These are phyloP conservation scores for Zaprionus bogoriensis DNA, from an alignment of 2,888 invertebrate genomes.

Conservation along the genomic window DNA sequence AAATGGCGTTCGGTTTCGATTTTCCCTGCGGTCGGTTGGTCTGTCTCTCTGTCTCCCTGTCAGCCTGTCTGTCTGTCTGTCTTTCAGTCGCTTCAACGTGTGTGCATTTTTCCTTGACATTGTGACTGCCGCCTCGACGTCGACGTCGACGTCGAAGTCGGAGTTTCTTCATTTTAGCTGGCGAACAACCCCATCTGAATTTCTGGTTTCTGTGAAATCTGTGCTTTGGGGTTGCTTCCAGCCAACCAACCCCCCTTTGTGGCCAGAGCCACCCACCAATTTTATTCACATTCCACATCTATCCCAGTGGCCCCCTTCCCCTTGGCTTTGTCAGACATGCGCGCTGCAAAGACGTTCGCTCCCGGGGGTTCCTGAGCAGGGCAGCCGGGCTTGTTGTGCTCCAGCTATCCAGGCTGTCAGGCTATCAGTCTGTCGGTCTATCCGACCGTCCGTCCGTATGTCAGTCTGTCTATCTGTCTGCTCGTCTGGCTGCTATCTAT, in stretches of 20 bases:
- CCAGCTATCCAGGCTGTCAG: slow-evolving; percentile 28
- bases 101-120: slow-evolving; percentile 67
- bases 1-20: slow-evolving; percentile 67
- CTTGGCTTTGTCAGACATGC: slow-evolving; percentile 60
- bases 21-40: slow-evolving; percentile 15
- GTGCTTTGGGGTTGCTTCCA: slow-evolving; percentile 72
- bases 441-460: slow-evolving; percentile 7
- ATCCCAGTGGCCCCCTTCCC: slow-evolving; percentile 23
- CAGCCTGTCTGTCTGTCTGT: background rate
- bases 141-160: slow-evolving; percentile 20
- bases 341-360: slow-evolving; percentile 54
- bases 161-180: slow-evolving; percentile 67
- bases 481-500: slow-evolving; percentile 47
- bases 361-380: slow-evolving; percentile 13
- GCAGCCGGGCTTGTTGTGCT: slow-evolving; percentile 49
- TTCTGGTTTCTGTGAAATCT: slow-evolving; percentile 66
- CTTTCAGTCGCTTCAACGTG: too few relatives aligned
- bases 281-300: slow-evolving; percentile 43
- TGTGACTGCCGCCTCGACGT: slow-evolving; percentile 59
- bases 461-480: slow-evolving; percentile 13
- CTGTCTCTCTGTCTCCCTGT: background rate
- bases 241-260: slow-evolving; percentile 28
- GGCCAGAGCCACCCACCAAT: slow-evolving; percentile 33
- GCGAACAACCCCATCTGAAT: slow-evolving; percentile 59
- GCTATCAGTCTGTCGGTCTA: slow-evolving; percentile 6